phyloP scores from a whole-genome alignment of 2,888 invertebrate genomes.

The Caenorhabditis doughertyi region DNA sequence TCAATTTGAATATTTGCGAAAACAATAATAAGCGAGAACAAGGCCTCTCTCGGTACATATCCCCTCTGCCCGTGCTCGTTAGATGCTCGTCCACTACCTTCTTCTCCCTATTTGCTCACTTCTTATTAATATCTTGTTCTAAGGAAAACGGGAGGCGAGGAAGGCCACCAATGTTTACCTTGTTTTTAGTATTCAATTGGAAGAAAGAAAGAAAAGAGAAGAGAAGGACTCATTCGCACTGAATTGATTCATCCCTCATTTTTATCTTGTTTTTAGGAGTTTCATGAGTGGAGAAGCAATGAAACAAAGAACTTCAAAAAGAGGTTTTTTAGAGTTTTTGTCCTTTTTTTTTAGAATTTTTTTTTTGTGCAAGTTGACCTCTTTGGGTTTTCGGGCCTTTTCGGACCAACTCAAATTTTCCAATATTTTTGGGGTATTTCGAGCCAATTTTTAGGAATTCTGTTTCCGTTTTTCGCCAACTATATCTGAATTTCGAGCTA shows the following conservation, averaged over 20 bases:
- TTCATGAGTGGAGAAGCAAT: no score
- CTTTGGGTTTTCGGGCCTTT: no score
- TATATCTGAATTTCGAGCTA: no score
- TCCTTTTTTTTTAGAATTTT: no score
- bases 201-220: background rate
- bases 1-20: slow-evolving; percentile 37
- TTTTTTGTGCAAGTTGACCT: no score
- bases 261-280: background rate
- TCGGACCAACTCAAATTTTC: no score
- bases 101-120: slow-evolving; percentile 55
- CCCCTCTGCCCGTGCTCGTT: slow-evolving; percentile 21
- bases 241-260: background rate
- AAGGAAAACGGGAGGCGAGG: background rate
- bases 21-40: slow-evolving; percentile 60
- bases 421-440: no score
- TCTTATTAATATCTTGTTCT: slow-evolving; percentile 63
- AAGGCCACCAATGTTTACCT: slow-evolving; percentile 39
- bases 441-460: no score
- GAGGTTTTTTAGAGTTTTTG: no score
- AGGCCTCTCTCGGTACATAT: slow-evolving; percentile 36
- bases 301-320: no score
- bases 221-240: background rate
- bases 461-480: no score
- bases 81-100: background rate
- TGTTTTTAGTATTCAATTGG: slow-evolving; percentile 53